These are phyloP conservation scores for Xenopus borealis DNA, from an alignment of 2,113 vertebrate species.

Conservation along the genomic window DNA sequence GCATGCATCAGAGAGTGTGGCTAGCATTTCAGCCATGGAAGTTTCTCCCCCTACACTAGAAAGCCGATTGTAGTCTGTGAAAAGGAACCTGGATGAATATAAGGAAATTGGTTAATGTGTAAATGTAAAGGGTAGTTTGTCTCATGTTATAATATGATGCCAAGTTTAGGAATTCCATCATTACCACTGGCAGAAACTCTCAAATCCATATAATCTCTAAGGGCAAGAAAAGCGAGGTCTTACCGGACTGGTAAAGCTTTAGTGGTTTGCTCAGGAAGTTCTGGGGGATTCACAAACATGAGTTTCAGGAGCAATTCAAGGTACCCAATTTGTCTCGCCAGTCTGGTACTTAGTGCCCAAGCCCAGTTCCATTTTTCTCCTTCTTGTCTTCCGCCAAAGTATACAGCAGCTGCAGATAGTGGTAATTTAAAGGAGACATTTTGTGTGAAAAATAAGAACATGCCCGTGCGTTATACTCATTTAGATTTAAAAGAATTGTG, in stretches of 20 bases:
- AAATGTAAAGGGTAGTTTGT: no score
- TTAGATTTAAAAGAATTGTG: no score
- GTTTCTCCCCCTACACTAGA: slow-evolving; percentile 97
- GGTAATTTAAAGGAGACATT: no score
- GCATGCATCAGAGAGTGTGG: slow-evolving; percentile 93
- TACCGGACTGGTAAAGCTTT: slow-evolving; percentile 95
- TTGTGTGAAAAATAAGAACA: no score
- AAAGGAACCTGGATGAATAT: slow-evolving; percentile 79
- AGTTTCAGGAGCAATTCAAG: slow-evolving; percentile 90
- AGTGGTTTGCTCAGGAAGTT: slow-evolving; percentile 94
- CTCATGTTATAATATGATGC: no score
- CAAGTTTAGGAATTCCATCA: no score
- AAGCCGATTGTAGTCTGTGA: slow-evolving; percentile 95
- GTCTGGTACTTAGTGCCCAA: slow-evolving; percentile 84
- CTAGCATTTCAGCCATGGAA: slow-evolving; percentile 98
- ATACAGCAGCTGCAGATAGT: slow-evolving; percentile 83
- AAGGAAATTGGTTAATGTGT: slow-evolving; percentile 14
- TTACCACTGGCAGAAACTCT: no score
- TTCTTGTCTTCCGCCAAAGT: slow-evolving; percentile 91
- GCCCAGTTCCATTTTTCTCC: slow-evolving; percentile 95
- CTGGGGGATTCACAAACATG: slow-evolving; percentile 96
- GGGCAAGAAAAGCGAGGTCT: slow-evolving; percentile 24
- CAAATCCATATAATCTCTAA: no score
- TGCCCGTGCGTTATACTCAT: no score
- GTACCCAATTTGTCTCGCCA: slow-evolving; percentile 92